Conservation (phyloP, 2,888 invertebrate species). For the Melolontha melolontha region DNA sequence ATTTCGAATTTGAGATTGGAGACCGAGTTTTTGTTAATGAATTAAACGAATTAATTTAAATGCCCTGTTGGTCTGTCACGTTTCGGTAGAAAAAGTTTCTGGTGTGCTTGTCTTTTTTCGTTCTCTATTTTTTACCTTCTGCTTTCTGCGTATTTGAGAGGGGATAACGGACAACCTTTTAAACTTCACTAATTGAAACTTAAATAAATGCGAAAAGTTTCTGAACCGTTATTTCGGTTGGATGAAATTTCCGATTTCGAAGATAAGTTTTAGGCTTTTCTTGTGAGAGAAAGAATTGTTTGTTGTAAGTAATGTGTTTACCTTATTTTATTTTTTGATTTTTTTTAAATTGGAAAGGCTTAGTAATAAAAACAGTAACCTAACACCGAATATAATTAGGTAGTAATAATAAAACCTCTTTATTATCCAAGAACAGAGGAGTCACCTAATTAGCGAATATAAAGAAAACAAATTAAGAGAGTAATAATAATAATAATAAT, state of each 20-base stretch:
- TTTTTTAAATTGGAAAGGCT: too few relatives aligned
- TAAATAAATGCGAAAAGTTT: constrained; percentile 37
- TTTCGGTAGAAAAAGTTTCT: constrained; percentile 15
- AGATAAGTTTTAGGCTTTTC: constrained; percentile 9
- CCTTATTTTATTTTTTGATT: too few relatives aligned
- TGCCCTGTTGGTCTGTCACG: constrained; percentile 33
- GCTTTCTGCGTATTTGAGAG: neutral
- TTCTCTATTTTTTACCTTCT: constrained; percentile 20
- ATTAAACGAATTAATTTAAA: constrained; percentile 37
- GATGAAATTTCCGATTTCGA: constrained; percentile 13
- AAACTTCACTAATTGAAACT: constrained; percentile 37
- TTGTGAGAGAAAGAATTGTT: neutral
- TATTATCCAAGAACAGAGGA: too few relatives aligned
- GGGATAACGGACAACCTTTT: constrained; percentile 26
- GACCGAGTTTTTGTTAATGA: constrained; percentile 39
- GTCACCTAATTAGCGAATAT: too few relatives aligned
- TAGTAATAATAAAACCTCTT: too few relatives aligned
- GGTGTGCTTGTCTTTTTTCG: constrained; percentile 10
- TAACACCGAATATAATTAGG: too few relatives aligned
- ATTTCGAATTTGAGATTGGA: constrained; percentile 29
- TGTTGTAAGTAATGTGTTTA: constrained; percentile 3
- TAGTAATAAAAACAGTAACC: too few relatives aligned
- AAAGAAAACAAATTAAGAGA: too few relatives aligned
- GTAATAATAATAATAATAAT: too few relatives aligned
- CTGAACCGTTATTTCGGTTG: constrained; percentile 4